Percentiles rank a stretch among this genome's conserved stretches.
These are phyloP conservation scores for Telmatherina bonti DNA, from an alignment of 2,797 vertebrate genomes.

Conservation along the genomic window DNA sequence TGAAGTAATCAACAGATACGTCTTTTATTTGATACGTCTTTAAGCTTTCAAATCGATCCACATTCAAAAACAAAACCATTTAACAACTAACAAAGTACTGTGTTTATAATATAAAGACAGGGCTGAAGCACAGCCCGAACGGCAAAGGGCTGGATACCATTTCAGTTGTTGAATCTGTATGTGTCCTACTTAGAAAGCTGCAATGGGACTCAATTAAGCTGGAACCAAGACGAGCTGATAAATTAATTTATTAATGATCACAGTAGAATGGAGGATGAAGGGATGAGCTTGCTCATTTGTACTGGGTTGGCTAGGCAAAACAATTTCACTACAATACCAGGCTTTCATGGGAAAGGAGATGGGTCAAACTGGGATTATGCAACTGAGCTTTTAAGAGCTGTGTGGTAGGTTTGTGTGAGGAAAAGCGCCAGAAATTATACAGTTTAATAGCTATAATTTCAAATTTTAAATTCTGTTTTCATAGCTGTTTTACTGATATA, in stretches of 20 bases:
- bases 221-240: constrained; percentile 82
- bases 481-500: constrained; percentile 22
- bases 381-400: constrained; percentile 29
- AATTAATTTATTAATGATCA: constrained; percentile 87
- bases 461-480: constrained; percentile 12
- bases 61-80: constrained; percentile 38
- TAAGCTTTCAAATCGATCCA: constrained; percentile 64
- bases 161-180: constrained; percentile 82
- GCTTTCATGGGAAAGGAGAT: constrained; percentile 54
- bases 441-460: neutral
- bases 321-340: constrained; percentile 51
- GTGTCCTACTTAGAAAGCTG: constrained; percentile 84
- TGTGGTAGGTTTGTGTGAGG: constrained; percentile 10
- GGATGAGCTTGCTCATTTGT: constrained; percentile 78
- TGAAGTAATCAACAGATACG: constrained; percentile 77
- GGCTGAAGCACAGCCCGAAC: constrained; percentile 76
- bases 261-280: constrained; percentile 75
- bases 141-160: constrained; percentile 76
- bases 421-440: constrained; percentile 8
- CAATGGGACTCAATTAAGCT: constrained; percentile 86
- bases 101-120: constrained; percentile 53
- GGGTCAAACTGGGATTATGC: constrained; percentile 47
- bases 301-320: constrained; percentile 64
- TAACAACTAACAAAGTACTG: constrained; percentile 62
- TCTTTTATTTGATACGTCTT: constrained; percentile 36